These are phyloP conservation scores for Chalcis sispes DNA, from an alignment of 2,888 invertebrate genomes.

Conservation along the genomic window DNA sequence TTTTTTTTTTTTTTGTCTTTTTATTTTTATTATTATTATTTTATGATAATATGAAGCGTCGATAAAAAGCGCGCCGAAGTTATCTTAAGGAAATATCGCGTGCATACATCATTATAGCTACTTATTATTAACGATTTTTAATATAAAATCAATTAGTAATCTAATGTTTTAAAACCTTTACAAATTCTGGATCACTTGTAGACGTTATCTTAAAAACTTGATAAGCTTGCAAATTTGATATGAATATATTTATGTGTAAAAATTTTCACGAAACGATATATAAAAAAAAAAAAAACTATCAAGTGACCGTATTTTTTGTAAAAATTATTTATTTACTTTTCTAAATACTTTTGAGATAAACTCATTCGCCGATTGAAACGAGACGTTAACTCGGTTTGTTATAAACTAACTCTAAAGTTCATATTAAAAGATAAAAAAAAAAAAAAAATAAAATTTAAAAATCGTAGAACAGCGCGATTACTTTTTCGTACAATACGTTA, in stretches of 20 bases:
- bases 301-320: neutral
- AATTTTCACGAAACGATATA: neutral
- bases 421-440: neutral
- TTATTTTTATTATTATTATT: too few species aligned
- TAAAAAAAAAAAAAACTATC: neutral
- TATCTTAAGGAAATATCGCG: neutral
- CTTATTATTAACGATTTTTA: neutral
- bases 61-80: conserved; percentile 1
- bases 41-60: conserved; percentile 8
- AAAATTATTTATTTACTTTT: neutral
- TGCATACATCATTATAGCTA: too few species aligned
- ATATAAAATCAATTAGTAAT: neutral
- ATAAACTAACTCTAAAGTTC: neutral
- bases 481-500: neutral
- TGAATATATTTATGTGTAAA: neutral
- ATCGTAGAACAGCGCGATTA: neutral
- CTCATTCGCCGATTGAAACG: neutral
- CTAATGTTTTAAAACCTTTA: conserved; percentile 14
- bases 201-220: neutral
- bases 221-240: conserved; percentile 45
- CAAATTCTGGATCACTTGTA: conserved; percentile 8
- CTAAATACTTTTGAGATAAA: neutral
- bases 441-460: neutral
- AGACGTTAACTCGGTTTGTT: neutral
- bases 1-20: too few species aligned